A percentile compares a stretch with the other conserved stretches of the same genome.
phyloP scores from a whole-genome alignment of 2,113 vertebrate genomes.

The Leuciscus idus region DNA sequence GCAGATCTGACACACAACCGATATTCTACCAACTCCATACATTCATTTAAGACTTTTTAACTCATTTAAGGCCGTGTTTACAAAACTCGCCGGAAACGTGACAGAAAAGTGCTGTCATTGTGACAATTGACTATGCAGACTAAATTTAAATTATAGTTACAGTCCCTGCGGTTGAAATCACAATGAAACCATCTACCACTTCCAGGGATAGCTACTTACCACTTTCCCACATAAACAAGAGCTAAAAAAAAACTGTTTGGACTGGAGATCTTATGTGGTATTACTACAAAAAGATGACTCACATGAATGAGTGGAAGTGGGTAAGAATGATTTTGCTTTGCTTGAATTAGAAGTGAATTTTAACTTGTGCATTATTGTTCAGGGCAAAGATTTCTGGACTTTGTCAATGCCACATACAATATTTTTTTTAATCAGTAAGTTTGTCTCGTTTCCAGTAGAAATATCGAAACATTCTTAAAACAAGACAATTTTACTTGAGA shows the following conservation, averaged over 20 bases:
- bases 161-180: slow-evolving; percentile 35
- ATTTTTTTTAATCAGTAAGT: neutral
- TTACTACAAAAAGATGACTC: slow-evolving; percentile 11
- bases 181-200: slow-evolving; percentile 28
- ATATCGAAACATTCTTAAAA: neutral
- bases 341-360: neutral
- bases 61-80: no score
- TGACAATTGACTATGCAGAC: neutral
- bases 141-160: neutral
- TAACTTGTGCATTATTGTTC: neutral
- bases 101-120: neutral
- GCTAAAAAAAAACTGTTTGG: neutral
- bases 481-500: neutral
- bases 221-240: slow-evolving; percentile 17
- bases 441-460: neutral
- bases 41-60: no score
- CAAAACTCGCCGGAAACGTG: no score
- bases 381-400: neutral
- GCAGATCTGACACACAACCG: no score
- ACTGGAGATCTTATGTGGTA: neutral
- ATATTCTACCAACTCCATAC: no score
- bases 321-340: neutral
- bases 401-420: neutral
- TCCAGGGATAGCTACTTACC: neutral
- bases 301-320: neutral